Conservation (phyloP, 2,888 invertebrate genomes). For the Tridacna crocea region DNA sequence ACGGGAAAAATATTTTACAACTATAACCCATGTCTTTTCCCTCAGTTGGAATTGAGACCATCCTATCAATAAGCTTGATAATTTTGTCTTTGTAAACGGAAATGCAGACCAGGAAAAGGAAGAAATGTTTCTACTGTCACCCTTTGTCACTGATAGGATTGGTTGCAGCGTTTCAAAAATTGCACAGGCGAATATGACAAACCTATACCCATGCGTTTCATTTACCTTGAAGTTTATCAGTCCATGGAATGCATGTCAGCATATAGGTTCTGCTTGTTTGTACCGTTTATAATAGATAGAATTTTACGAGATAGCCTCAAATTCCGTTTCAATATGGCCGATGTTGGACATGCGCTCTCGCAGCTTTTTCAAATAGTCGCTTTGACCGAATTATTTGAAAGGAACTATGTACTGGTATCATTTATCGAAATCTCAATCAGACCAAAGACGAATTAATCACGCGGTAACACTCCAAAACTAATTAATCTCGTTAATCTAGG, state of each 20-base stretch:
- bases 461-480: neutral
- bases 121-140: conserved; percentile 25
- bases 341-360: conserved; percentile 62
- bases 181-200: neutral
- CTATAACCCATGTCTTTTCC: no score
- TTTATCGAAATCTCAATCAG: neutral
- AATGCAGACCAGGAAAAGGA: conserved; percentile 23
- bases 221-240: neutral
- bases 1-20: no score
- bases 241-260: neutral
- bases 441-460: neutral
- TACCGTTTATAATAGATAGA: conserved; percentile 2
- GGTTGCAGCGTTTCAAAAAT: neutral
- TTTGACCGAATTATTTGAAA: conserved; percentile 6
- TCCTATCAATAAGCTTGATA: no score
- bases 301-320: conserved; percentile 48
- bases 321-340: conserved; percentile 65
- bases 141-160: conserved; percentile 5
- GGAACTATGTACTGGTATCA: neutral
- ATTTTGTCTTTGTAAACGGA: no score
- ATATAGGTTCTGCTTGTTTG: neutral
- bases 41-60: no score
- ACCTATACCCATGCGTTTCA: neutral
- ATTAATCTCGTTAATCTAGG: conserved; percentile 30
- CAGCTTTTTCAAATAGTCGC: conserved; percentile 16